Conservation (phyloP, 2,113 vertebrate genomes). For the Sceloporus tristichus region DNA sequence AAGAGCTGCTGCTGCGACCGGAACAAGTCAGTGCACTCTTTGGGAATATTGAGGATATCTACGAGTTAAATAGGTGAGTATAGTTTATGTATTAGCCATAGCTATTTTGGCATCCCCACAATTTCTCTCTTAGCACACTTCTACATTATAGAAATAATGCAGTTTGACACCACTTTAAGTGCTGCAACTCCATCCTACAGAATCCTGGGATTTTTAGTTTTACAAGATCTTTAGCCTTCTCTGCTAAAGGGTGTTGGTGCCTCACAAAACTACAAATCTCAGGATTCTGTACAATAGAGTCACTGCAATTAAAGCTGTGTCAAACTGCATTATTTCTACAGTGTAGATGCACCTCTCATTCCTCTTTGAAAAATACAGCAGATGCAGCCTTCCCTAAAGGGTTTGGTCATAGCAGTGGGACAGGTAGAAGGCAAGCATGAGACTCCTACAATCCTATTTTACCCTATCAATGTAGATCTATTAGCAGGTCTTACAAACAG, state of each 20-base stretch:
- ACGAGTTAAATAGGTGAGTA: constrained; percentile 93
- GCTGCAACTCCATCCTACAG: too few species aligned
- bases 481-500: neutral
- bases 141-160: neutral
- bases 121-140: neutral
- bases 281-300: too few species aligned
- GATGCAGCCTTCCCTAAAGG: neutral
- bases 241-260: too few species aligned
- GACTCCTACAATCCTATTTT: neutral
- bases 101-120: neutral
- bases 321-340: too few species aligned
- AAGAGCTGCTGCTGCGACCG: constrained; percentile 86
- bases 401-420: neutral
- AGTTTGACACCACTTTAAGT: too few species aligned
- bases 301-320: too few species aligned
- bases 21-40: constrained; percentile 95
- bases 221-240: too few species aligned
- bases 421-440: neutral
- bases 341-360: neutral
- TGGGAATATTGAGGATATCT: constrained; percentile 97
- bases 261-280: too few species aligned
- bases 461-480: too few species aligned
- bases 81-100: neutral
- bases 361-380: neutral
- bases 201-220: too few species aligned